These are phyloP conservation scores for Drosophila lini DNA, from an alignment of 1,140 invertebrate genomes.

Conservation along the genomic window DNA sequence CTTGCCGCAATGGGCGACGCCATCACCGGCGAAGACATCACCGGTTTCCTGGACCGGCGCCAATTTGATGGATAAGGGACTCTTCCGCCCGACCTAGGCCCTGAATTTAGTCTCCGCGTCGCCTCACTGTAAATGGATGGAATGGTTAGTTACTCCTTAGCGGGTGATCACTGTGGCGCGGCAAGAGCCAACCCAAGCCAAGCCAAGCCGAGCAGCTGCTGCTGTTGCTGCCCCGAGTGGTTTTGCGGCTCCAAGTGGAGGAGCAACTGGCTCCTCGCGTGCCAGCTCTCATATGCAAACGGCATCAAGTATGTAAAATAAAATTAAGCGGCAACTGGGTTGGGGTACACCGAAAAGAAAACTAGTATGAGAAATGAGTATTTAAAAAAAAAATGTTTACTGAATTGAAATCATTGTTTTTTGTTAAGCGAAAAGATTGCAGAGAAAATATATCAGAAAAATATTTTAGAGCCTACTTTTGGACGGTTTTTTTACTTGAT, in stretches of 20 bases:
- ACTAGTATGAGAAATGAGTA: background rate
- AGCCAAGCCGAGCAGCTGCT: conserved; percentile 4
- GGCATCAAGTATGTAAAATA: conserved; percentile 58
- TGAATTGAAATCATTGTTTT: background rate
- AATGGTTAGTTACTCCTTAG: background rate
- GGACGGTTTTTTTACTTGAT: background rate
- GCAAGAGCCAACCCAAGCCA: background rate
- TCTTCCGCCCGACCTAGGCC: background rate
- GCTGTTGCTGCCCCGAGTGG: conserved; percentile 36
- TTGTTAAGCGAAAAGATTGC: background rate
- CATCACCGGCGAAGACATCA: conserved; percentile 6
- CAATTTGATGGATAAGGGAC: conserved; percentile 1
- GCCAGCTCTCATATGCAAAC: conserved; percentile 61
- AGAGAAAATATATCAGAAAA: background rate
- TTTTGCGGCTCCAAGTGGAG: conserved; percentile 49
- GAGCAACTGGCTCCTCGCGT: conserved; percentile 49
- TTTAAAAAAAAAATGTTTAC: background rate
- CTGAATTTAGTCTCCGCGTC: background rate
- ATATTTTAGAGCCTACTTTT: background rate
- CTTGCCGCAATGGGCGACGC: background rate
- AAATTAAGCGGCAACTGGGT: conserved; percentile 41
- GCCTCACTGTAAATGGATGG: background rate
- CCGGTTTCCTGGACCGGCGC: conserved; percentile 10
- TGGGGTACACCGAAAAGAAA: background rate
- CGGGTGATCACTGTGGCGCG: conserved; percentile 9